Base-by-base conservation (phyloP, 2,113 vertebrate genomes). In the Actinemys pallida region DNA sequence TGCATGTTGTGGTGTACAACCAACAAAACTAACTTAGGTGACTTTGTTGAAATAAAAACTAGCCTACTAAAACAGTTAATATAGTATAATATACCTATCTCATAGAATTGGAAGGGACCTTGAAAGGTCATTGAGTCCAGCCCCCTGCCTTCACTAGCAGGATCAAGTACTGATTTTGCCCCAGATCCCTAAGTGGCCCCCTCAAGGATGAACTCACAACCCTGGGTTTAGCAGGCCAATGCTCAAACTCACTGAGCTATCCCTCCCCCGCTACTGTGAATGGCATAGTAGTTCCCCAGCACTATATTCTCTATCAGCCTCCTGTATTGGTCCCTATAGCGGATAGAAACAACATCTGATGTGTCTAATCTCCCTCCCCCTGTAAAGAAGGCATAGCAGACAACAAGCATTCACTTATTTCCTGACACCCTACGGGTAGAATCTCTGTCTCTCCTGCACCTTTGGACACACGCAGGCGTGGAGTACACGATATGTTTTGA, bases 271-370 rank as follows among this genome's bases (percentile, higher is more conserved):
- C 45, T 45, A 45, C 27, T 53, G 39, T 75, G 13, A 72, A 13
- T n/a, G 29, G 50, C 14, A 47, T 45, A n/a, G 49, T 16, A 0
- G 0, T 69, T 86, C 25, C 42, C 39, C 59, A 25, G 1, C 0
- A 25, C 1, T 0, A 4, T 93, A 4, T 93, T 16, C 31, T 86
- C n/a, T 65, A 16, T 76, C 65, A 10, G 27, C n/a, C 47, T 42
- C 50, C 72, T 52, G 91, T 83, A 45, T 29, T 78, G 25, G 42
- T 78, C 25, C 53, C 0, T 0, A 0, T 90, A 53, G 89, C 87
- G 89, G 16, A 83, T 0, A 76, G 84, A n/a, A 8, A 31, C 52
- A 35, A 7, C 57, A 6, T 19, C 65, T 0, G 0, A 89, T 29
- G 39, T 81, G 90, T 12, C 27, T 45, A 75, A 57, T n/a, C 87